Percentiles rank a stretch among this genome's conserved stretches.
Conservation (phyloP, 2,888 invertebrate species). For the Allophyes oxyacanthae region DNA sequence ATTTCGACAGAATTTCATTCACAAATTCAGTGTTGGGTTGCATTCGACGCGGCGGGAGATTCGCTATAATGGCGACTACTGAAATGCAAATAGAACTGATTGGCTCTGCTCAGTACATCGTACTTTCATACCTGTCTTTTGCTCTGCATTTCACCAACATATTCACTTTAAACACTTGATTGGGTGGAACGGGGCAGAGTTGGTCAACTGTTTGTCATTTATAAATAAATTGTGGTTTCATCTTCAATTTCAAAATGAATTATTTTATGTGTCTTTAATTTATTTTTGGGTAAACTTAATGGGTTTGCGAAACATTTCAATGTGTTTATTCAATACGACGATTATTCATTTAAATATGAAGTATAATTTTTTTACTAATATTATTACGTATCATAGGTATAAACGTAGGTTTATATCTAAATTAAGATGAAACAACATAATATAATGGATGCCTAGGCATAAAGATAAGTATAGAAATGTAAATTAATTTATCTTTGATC, state of each 20-base stretch:
- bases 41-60: slow-evolving; percentile 57
- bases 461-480: too few relatives aligned
- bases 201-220: slow-evolving; percentile 49
- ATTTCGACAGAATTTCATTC: slow-evolving; percentile 69
- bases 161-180: slow-evolving; percentile 50
- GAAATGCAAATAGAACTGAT: slow-evolving; percentile 79
- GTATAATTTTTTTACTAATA: too few relatives aligned
- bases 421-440: too few relatives aligned
- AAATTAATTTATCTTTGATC: too few relatives aligned
- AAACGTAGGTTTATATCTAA: too few relatives aligned
- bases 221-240: slow-evolving; percentile 38
- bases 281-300: slow-evolving; percentile 33
- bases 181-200: slow-evolving; percentile 37
- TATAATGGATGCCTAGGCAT: too few relatives aligned
- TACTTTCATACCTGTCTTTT: slow-evolving; percentile 55
- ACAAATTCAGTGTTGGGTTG: slow-evolving; percentile 57
- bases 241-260: slow-evolving; percentile 43
- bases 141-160: slow-evolving; percentile 39
- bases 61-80: slow-evolving; percentile 71
- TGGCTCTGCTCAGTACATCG: slow-evolving; percentile 64
- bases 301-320: slow-evolving; percentile 22
- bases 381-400: too few relatives aligned
- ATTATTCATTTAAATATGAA: too few relatives aligned
- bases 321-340: slow-evolving; percentile 29
- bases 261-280: slow-evolving; percentile 34